phyloP scores from a whole-genome alignment of 2,797 vertebrate species.

The Iguana delicatissima region DNA sequence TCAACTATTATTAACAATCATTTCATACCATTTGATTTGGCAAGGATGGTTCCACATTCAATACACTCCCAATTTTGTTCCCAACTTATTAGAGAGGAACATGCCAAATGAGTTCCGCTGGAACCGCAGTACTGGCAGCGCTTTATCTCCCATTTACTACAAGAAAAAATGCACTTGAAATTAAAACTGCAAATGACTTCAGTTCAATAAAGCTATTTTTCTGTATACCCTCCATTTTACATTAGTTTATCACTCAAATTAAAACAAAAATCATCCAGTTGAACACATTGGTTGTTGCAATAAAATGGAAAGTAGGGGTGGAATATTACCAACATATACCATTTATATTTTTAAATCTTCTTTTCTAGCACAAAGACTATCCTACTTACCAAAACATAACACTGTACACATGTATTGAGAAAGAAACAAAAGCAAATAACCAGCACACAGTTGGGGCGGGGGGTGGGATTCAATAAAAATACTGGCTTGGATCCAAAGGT shows the following conservation, averaged over 20 bases:
- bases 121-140: constrained; percentile 93
- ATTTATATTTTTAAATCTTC: background rate
- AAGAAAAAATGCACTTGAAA: constrained; percentile 54
- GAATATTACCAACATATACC: background rate
- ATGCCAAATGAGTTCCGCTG: constrained; percentile 91
- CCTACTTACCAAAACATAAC: background rate
- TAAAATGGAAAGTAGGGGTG: background rate
- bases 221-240: background rate
- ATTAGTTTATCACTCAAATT: background rate
- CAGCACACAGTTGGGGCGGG: background rate
- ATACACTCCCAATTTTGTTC: constrained; percentile 89
- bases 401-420: background rate
- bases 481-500: background rate
- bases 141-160: constrained; percentile 91
- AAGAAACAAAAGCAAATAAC: background rate
- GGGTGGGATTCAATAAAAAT: background rate
- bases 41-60: constrained; percentile 86
- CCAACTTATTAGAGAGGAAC: constrained; percentile 83
- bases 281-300: background rate
- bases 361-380: background rate
- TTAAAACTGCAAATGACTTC: background rate
- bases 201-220: constrained; percentile 12
- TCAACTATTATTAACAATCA: constrained; percentile 23
- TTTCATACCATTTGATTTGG: constrained; percentile 80
- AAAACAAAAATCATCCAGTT: background rate